These are phyloP conservation scores for Eremobia ochroleuca DNA, from an alignment of 2,888 invertebrate species.

Conservation along the genomic window DNA sequence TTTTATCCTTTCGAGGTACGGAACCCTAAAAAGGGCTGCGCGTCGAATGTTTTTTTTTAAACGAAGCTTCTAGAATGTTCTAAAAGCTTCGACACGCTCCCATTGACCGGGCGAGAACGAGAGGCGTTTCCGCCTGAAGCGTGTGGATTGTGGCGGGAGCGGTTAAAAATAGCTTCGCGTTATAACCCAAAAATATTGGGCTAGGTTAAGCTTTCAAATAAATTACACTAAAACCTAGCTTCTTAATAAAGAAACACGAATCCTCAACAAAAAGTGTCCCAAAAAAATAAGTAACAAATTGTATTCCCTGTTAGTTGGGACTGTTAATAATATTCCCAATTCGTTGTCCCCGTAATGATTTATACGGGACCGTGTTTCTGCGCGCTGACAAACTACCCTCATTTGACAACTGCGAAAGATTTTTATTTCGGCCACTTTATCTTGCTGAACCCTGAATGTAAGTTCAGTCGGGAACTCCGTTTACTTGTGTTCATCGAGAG, in stretches of 20 bases:
- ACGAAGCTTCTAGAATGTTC: no score
- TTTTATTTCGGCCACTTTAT: conserved; percentile 64
- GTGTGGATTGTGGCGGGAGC: no score
- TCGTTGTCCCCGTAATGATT: conserved; percentile 61
- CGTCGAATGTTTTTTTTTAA: no score
- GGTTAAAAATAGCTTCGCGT: no score
- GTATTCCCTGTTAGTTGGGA: conserved; percentile 44
- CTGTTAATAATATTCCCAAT: conserved; percentile 66
- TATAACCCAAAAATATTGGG: background rate
- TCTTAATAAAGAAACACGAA: conserved; percentile 31
- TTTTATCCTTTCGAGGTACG: no score
- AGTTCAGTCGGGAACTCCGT: conserved; percentile 40
- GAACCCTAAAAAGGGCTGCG: no score
- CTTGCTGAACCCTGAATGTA: conserved; percentile 54
- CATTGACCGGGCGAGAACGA: no score
- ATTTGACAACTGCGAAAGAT: conserved; percentile 67
- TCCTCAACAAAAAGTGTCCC: conserved; percentile 18
- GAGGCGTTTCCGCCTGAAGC: no score
- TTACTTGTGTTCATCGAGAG: conserved; percentile 54
- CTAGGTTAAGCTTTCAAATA: background rate
- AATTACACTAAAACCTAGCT: conserved; percentile 4
- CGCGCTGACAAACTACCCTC: conserved; percentile 64
- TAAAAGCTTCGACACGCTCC: no score
- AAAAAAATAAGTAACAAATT: conserved; percentile 60
- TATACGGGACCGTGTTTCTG: conserved; percentile 61